These are phyloP conservation scores for Pediacus dermestoides DNA, from an alignment of 2,888 invertebrate genomes.

Conservation along the genomic window DNA sequence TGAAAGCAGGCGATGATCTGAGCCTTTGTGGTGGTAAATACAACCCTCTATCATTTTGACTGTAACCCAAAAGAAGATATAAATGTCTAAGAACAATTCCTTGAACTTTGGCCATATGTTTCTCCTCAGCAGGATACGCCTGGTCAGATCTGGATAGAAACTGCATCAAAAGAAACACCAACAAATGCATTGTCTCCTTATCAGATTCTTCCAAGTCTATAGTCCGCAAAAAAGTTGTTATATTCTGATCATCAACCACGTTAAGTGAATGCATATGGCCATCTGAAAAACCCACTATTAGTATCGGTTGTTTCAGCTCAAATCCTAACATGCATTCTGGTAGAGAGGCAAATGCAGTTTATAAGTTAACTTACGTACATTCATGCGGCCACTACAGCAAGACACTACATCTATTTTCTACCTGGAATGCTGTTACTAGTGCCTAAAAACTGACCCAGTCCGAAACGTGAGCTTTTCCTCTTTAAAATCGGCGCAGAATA, in stretches of 20 bases:
- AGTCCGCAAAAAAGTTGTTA: constrained; percentile 75
- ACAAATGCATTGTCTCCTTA: constrained; percentile 88
- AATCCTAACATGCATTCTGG: neutral
- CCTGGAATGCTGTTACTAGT: constrained; percentile 61
- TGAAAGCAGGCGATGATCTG: constrained; percentile 90
- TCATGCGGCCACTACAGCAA: constrained; percentile 49
- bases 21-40: constrained; percentile 84
- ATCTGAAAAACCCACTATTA: constrained; percentile 53
- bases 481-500: constrained; percentile 94
- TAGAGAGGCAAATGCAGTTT: neutral
- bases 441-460: constrained; percentile 79
- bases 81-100: constrained; percentile 87
- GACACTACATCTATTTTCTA: constrained; percentile 53
- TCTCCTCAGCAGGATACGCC: constrained; percentile 85
- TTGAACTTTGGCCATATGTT: constrained; percentile 72
- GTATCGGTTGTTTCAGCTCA: neutral
- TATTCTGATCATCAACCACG: constrained; percentile 74
- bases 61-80: constrained; percentile 89
- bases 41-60: constrained; percentile 84
- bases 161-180: constrained; percentile 95
- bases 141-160: constrained; percentile 82
- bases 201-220: constrained; percentile 94
- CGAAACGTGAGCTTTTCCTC: constrained; percentile 88
- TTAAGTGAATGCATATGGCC: constrained; percentile 82
- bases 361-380: constrained; percentile 30